phyloP scores from a whole-genome alignment of 2,113 vertebrate species.

The Cyanistes caeruleus region DNA sequence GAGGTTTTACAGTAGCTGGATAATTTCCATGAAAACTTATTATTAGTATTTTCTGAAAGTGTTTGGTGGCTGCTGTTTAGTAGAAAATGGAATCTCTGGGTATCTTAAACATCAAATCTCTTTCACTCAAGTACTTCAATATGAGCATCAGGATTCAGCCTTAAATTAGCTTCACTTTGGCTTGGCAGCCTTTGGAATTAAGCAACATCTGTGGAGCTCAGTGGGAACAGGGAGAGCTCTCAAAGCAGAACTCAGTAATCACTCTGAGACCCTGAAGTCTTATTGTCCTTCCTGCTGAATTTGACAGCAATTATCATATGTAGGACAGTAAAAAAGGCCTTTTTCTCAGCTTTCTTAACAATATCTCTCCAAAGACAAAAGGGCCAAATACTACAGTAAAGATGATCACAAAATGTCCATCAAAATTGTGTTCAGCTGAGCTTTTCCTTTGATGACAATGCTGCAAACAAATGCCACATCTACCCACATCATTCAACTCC shows the following conservation, averaged over 20 bases:
- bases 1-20: neutral
- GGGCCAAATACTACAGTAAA: neutral
- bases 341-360: neutral
- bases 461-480: neutral
- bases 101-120: neutral
- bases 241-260: neutral
- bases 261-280: neutral
- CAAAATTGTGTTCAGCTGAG: neutral
- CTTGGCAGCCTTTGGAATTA: neutral
- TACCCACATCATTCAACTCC: neutral
- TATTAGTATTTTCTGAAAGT: neutral
- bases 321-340: neutral
- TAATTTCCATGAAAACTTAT: neutral
- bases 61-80: neutral
- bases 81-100: neutral
- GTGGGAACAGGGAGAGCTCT: neutral
- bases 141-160: neutral
- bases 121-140: neutral
- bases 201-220: neutral
- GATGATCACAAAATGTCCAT: neutral
- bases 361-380: neutral
- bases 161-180: neutral
- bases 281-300: neutral
- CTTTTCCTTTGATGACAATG: neutral
- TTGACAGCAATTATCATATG: neutral